Conservation (phyloP, 2,888 invertebrate species). For the Thereva unica region DNA sequence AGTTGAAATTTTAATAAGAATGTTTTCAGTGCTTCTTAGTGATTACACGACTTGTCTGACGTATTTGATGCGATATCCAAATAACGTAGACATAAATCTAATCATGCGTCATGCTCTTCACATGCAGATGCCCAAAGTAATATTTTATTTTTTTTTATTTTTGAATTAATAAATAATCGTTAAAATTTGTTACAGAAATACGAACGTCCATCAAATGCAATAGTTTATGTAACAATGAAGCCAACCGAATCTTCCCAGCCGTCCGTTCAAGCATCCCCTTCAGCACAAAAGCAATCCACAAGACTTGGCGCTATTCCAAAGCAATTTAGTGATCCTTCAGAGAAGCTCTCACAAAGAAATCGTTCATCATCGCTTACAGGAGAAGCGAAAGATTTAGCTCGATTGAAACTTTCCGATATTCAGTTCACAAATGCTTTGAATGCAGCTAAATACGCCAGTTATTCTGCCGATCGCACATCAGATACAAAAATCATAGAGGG, state of each 20-base stretch:
- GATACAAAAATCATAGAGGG: constrained; percentile 57
- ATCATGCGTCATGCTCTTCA: constrained; percentile 67
- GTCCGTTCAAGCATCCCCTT: constrained; percentile 30
- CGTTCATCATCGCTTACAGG: constrained; percentile 36
- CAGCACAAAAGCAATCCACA: constrained; percentile 35
- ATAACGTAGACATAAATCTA: constrained; percentile 65
- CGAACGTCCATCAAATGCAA: constrained; percentile 53
- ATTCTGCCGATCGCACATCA: constrained; percentile 43
- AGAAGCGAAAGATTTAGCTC: neutral
- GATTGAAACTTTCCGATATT: constrained; percentile 46
- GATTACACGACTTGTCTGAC: constrained; percentile 70
- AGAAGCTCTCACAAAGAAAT: constrained; percentile 4
- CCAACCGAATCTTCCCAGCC: constrained; percentile 4
- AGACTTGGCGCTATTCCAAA: constrained; percentile 22
- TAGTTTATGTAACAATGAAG: constrained; percentile 48
- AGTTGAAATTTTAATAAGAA: neutral
- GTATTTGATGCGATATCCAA: constrained; percentile 70
- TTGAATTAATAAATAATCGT: neutral
- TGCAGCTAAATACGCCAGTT: constrained; percentile 49
- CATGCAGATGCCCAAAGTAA: constrained; percentile 58
- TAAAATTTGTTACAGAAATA: constrained; percentile 47
- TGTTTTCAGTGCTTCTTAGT: constrained; percentile 62
- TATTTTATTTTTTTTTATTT: constrained; percentile 22
- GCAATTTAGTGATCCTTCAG: constrained; percentile 14
- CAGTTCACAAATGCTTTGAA: constrained; percentile 51